A percentile compares a stretch with the other conserved stretches of the same genome.
These are phyloP conservation scores for Nemurella pictetii DNA, from an alignment of 2,888 invertebrate genomes.

Conservation along the genomic window DNA sequence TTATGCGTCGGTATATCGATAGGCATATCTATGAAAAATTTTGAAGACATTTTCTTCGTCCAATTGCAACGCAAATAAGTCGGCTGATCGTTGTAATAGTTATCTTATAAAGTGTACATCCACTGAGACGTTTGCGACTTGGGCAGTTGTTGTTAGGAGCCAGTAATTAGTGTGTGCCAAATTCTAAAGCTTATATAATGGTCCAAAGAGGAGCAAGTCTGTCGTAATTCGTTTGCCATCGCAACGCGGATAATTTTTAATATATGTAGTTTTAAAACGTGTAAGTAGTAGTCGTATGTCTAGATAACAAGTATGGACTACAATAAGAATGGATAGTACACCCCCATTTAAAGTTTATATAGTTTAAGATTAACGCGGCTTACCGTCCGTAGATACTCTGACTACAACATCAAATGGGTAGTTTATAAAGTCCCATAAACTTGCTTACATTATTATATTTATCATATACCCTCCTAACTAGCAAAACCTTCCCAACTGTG, in stretches of 20 bases:
- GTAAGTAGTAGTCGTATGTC: constrained; percentile 2
- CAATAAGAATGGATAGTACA: constrained; percentile 30
- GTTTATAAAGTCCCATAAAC: constrained; percentile 21
- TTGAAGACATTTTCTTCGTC: background rate
- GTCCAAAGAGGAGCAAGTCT: background rate
- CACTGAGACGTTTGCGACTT: background rate
- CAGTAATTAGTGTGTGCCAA: background rate
- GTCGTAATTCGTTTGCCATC: background rate
- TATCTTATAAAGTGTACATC: background rate
- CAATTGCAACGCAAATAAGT: background rate
- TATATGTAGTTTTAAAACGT: constrained; percentile 12
- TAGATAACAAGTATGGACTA: constrained; percentile 28
- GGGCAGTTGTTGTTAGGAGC: background rate
- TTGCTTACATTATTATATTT: constrained; percentile 15
- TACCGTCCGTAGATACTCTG: background rate
- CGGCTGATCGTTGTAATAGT: background rate
- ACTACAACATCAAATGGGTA: constrained; percentile 29
- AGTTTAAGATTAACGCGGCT: constrained; percentile 10
- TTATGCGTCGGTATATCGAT: background rate
- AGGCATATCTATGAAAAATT: background rate
- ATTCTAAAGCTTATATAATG: constrained; percentile 9
- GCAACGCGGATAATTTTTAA: background rate
- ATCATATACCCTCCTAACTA: constrained; percentile 14
- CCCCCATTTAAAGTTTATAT: constrained; percentile 28
- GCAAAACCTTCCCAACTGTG: constrained; percentile 34